Percentiles rank a stretch among this genome's conserved stretches.
Evolutionary conservation across 2,113 vertebrate genomes (phyloP).

Genomic region (Tyto alba): DNA sequence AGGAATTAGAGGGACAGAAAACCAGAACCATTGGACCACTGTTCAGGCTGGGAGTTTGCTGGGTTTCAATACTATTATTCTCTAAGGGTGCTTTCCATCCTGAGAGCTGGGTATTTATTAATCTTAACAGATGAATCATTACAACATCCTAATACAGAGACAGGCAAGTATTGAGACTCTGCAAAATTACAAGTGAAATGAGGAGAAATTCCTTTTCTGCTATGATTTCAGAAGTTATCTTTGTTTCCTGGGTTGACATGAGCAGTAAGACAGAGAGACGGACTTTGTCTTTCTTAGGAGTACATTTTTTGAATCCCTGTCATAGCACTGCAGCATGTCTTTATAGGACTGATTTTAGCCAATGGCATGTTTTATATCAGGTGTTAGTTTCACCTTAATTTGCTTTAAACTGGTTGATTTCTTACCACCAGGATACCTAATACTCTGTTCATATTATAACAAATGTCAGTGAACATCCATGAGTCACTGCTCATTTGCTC

Average conservation of each 20-base stretch:
- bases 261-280: background rate
- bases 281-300: background rate
- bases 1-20: background rate
- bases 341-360: background rate
- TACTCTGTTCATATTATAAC: constrained; percentile 16
- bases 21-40: background rate
- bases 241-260: background rate
- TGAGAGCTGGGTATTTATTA: background rate
- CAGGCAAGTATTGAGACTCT: background rate
- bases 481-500: constrained; percentile 13
- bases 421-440: background rate
- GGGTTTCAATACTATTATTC: background rate
- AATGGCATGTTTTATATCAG: background rate
- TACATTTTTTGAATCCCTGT: background rate
- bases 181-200: background rate
- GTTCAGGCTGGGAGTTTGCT: background rate
- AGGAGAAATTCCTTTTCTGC: background rate
- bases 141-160: background rate
- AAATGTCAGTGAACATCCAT: constrained; percentile 54
- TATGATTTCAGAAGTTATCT: background rate
- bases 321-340: background rate
- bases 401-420: background rate
- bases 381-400: background rate
- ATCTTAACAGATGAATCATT: background rate
- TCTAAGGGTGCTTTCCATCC: background rate